A percentile compares a stretch with the other conserved stretches of the same genome.
Conservation (phyloP, 2,888 invertebrate species). For the Oligia fasciuncula region DNA sequence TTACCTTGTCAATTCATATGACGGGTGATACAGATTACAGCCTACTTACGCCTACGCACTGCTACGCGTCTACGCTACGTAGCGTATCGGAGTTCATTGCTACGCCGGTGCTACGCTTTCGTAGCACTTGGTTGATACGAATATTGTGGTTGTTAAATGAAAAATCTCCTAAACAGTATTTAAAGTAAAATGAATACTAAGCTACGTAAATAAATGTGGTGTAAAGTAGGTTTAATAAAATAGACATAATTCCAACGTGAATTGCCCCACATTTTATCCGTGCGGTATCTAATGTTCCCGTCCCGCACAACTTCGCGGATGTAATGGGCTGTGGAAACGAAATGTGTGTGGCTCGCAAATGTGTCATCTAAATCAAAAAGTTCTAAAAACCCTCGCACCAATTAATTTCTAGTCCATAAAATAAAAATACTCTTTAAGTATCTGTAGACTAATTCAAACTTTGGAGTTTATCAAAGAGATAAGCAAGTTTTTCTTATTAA, state of each 20-base stretch:
- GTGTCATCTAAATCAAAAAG: conserved; percentile 69
- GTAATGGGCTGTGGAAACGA: conserved; percentile 66
- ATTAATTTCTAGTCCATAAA: conserved; percentile 69
- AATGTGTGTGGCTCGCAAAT: conserved; percentile 63
- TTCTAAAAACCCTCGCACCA: conserved; percentile 64
- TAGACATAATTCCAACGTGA: conserved; percentile 59
- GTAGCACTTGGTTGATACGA: conserved; percentile 49
- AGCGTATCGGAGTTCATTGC: conserved; percentile 52
- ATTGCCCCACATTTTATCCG: conserved; percentile 63
- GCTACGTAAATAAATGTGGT: conserved; percentile 45
- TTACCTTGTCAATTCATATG: conserved; percentile 65
- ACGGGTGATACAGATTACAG: conserved; percentile 51
- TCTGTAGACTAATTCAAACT: conserved; percentile 74
- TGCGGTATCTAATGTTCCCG: conserved; percentile 62
- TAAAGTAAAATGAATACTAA: conserved; percentile 38
- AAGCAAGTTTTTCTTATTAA: conserved; percentile 84
- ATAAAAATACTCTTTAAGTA: conserved; percentile 63
- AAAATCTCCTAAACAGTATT: conserved; percentile 9
- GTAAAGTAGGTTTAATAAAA: conserved; percentile 58
- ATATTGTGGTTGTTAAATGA: not conserved
- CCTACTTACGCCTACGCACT: conserved; percentile 51
- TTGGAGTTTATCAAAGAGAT: conserved; percentile 76
- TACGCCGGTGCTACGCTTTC: conserved; percentile 63
- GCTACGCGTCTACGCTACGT: conserved; percentile 47
- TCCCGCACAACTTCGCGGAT: conserved; percentile 61